These are phyloP conservation scores for Drosophila nr. perissopoda DNA, from an alignment of 2,888 invertebrate genomes.

Conservation along the genomic window DNA sequence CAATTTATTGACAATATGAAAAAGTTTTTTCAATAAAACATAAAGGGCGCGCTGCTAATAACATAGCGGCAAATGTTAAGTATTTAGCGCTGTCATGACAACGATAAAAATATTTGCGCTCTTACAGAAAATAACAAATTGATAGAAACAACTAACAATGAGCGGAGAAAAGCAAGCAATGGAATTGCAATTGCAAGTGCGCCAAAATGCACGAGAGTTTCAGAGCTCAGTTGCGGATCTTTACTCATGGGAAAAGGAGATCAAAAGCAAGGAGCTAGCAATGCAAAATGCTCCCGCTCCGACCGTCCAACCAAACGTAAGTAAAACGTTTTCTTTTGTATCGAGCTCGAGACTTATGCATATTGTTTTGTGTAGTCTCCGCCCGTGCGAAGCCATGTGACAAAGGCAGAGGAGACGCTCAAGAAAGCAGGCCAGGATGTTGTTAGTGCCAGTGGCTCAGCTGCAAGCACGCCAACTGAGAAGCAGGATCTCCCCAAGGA, in stretches of 20 bases:
- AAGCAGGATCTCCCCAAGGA: constrained; percentile 70
- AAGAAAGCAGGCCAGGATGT: not conserved
- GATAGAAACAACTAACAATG: constrained; percentile 40
- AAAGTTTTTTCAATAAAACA: not conserved
- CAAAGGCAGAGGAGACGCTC: constrained; percentile 5
- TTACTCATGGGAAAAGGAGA: constrained; percentile 83
- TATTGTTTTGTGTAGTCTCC: constrained; percentile 23
- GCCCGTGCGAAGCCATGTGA: constrained; percentile 72
- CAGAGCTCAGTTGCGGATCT: constrained; percentile 79
- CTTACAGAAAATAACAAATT: constrained; percentile 34
- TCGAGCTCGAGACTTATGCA: not conserved
- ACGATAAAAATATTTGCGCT: constrained; percentile 47
- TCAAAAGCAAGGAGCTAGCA: constrained; percentile 82
- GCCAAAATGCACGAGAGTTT: constrained; percentile 78
- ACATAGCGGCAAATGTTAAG: constrained; percentile 7
- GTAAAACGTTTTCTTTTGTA: constrained; percentile 18
- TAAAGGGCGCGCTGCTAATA: not conserved
- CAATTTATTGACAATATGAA: not conserved
- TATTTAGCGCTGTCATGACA: constrained; percentile 52
- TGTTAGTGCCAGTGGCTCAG: constrained; percentile 43
- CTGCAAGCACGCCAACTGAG: constrained; percentile 68
- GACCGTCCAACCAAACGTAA: constrained; percentile 45
- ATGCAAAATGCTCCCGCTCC: constrained; percentile 57
- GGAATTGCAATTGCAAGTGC: constrained; percentile 84
- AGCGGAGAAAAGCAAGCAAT: constrained; percentile 66